phyloP scores from a whole-genome alignment of 2,888 invertebrate species.

The Eupithecia exiguata region DNA sequence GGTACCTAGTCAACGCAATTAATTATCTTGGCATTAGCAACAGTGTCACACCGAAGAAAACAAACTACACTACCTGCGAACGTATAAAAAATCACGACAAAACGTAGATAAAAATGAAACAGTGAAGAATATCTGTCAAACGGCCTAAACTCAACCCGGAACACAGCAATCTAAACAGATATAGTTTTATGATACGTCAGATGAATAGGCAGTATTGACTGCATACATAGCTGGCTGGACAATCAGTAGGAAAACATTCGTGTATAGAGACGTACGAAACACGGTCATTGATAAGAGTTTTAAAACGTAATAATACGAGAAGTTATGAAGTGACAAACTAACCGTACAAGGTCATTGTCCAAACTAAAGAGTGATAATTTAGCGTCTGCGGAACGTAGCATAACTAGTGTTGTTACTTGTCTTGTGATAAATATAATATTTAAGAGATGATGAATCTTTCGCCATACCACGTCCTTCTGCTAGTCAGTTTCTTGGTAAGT shows the following conservation, averaged over 20 bases:
- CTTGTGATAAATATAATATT: slow-evolving; percentile 2
- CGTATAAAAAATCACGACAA: neutral
- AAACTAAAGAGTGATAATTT: neutral
- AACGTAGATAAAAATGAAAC: neutral
- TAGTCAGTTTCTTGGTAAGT: slow-evolving; percentile 58
- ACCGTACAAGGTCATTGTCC: neutral
- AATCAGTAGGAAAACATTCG: slow-evolving; percentile 38
- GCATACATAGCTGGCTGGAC: slow-evolving; percentile 5
- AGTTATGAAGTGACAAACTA: neutral
- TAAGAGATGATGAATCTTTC: slow-evolving; percentile 45
- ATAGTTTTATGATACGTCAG: slow-evolving; percentile 21
- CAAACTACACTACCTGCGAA: neutral
- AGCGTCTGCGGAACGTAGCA: slow-evolving; percentile 7
- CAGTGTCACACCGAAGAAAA: neutral
- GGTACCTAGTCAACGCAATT: neutral
- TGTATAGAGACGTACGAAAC: slow-evolving; percentile 33
- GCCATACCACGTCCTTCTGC: slow-evolving; percentile 45
- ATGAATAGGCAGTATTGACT: slow-evolving; percentile 35
- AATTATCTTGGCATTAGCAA: neutral
- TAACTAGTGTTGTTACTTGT: neutral
- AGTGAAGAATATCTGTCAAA: neutral
- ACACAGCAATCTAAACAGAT: slow-evolving; percentile 23
- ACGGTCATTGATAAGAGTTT: slow-evolving; percentile 29
- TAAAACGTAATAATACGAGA: neutral
- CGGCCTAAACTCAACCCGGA: slow-evolving; percentile 15